Conservation (phyloP, 2,888 invertebrate species). For the Diaperis boleti region DNA sequence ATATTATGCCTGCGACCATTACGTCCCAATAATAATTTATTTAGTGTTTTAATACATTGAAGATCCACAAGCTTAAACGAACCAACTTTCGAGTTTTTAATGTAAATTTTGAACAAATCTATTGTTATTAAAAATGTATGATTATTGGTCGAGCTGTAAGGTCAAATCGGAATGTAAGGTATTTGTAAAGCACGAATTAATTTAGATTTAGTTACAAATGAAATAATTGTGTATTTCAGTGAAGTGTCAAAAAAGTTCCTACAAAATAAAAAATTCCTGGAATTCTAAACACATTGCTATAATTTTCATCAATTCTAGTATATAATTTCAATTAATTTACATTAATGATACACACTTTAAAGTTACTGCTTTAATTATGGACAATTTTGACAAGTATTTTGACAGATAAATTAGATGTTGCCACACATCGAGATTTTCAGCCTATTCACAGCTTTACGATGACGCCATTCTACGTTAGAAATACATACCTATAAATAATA, state of each 20-base stretch:
- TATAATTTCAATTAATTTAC: conserved; percentile 46
- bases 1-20: too few species aligned
- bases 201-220: not conserved
- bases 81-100: too few species aligned
- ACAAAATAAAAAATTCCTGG: conserved; percentile 5
- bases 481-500: conserved; percentile 25
- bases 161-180: too few species aligned
- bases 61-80: too few species aligned
- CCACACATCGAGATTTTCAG: conserved; percentile 34
- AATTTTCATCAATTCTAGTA: conserved; percentile 36
- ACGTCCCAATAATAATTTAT: too few species aligned
- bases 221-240: conserved; percentile 2
- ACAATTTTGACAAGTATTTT: conserved; percentile 43
- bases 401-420: conserved; percentile 43
- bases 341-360: conserved; percentile 42
- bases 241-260: conserved; percentile 6
- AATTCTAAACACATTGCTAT: conserved; percentile 13
- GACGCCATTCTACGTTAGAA: conserved; percentile 9
- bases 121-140: too few species aligned
- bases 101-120: too few species aligned
- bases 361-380: conserved; percentile 40
- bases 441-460: conserved; percentile 15
- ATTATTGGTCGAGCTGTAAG: too few species aligned
- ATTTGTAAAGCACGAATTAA: too few species aligned
- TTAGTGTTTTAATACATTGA: too few species aligned